Evolutionary conservation across 92 coral and sea anemone genomes (phyloP).

Genomic region (Phymanthus crucifer): DNA sequence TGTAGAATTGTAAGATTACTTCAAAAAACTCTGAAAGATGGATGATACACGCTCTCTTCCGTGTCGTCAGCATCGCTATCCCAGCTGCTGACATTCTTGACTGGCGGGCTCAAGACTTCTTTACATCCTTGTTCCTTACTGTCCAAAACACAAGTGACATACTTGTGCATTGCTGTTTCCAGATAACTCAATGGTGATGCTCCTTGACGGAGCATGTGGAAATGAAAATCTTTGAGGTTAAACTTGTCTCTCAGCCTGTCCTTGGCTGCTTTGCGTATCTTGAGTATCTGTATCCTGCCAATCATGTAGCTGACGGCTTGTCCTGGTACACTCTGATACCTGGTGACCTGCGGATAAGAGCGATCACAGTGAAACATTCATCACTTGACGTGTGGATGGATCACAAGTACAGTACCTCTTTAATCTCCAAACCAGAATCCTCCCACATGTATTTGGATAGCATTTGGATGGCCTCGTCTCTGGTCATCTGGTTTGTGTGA

Average conservation of each 20-base stretch:
- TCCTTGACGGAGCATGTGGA: conserved; percentile 64
- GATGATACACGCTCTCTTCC: background rate
- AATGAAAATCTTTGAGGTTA: conserved; percentile 80
- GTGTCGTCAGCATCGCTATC: background rate
- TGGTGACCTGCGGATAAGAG: conserved; percentile 68
- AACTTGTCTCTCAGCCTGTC: conserved; percentile 61
- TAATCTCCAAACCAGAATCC: conserved; percentile 7
- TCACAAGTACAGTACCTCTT: conserved; percentile 38
- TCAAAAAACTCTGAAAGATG: background rate
- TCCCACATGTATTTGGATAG: conserved; percentile 34
- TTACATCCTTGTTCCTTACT: conserved; percentile 48
- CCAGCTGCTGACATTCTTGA: background rate
- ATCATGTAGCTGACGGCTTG: conserved; percentile 85
- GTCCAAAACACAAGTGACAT: conserved; percentile 50
- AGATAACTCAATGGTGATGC: conserved; percentile 56
- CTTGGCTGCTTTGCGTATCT: conserved; percentile 52
- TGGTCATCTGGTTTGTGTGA: conserved; percentile 30
- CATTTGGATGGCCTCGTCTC: conserved; percentile 23
- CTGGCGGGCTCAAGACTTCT: conserved; percentile 48
- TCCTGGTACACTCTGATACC: conserved; percentile 88
- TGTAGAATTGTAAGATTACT: background rate
- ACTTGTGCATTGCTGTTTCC: conserved; percentile 39
- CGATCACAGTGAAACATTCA: background rate
- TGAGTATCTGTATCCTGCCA: conserved; percentile 67
- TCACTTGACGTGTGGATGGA: background rate